A percentile compares a stretch with the other conserved stretches of the same genome.
phyloP scores from a whole-genome alignment of 2,797 vertebrate species.

The Lepilemur septentrionalis region DNA sequence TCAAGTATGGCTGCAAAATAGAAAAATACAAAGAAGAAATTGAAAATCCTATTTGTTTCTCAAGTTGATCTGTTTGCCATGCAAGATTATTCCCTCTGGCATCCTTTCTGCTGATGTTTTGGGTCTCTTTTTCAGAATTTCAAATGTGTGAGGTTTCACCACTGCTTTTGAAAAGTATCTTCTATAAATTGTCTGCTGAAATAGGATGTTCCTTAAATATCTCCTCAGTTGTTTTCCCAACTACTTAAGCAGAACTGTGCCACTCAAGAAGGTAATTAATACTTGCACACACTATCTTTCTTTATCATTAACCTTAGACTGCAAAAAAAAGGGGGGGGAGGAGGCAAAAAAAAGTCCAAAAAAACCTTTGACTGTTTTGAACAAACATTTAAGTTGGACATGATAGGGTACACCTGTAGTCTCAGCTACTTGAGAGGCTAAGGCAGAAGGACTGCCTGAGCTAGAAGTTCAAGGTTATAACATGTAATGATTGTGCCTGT shows the following conservation, averaged over 20 bases:
- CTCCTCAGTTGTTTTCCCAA: neutral
- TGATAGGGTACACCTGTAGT: neutral
- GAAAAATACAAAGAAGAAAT: neutral
- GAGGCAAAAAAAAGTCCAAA: no score
- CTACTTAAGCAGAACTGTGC: constrained; percentile 34
- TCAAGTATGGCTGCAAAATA: neutral
- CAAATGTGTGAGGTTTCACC: neutral
- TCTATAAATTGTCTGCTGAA: neutral
- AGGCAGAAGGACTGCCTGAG: neutral
- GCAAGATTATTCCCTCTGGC: neutral
- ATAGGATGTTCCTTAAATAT: neutral
- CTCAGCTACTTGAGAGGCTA: neutral
- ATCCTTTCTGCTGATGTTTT: neutral
- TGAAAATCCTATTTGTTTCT: neutral
- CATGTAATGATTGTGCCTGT: neutral
- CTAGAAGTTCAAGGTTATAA: neutral
- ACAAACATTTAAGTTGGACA: neutral
- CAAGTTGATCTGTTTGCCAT: neutral
- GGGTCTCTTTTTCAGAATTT: neutral
- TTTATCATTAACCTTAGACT: neutral
- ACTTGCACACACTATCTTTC: neutral
- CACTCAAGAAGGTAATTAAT: neutral
- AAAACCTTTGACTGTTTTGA: neutral
- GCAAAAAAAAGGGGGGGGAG: neutral
- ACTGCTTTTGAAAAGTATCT: neutral